These are phyloP conservation scores for Prunella strophiata DNA, from an alignment of 2,797 vertebrate species.

Conservation along the genomic window DNA sequence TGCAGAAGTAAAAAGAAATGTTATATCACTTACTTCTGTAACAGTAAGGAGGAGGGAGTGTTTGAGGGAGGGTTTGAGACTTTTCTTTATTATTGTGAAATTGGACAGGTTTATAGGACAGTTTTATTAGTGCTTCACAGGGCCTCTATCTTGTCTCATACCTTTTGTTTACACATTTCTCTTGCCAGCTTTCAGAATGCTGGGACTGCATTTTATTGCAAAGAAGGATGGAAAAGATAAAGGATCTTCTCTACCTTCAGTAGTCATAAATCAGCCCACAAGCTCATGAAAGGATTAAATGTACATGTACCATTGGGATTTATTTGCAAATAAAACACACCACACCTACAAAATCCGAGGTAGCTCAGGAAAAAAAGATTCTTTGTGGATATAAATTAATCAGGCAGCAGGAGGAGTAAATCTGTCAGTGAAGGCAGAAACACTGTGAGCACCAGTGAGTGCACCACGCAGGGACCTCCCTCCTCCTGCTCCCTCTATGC, in stretches of 20 bases:
- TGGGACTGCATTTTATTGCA: not conserved
- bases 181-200: not conserved
- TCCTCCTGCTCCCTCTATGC: not conserved
- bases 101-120: not conserved
- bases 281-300: not conserved
- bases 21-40: not conserved
- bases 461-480: fast-evolving
- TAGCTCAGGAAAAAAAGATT: not conserved
- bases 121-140: not conserved
- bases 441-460: not conserved
- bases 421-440: not conserved
- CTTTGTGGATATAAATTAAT: not conserved
- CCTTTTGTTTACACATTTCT: not conserved
- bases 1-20: not conserved
- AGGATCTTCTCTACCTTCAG: not conserved
- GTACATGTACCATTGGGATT: not conserved
- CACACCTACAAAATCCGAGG: not conserved
- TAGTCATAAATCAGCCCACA: not conserved
- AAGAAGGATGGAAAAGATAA: conserved; percentile 1
- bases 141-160: not conserved
- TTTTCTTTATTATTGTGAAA: not conserved
- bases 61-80: not conserved
- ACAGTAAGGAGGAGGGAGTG: not conserved
- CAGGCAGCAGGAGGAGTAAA: not conserved
- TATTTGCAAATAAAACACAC: not conserved